phyloP scores from a whole-genome alignment of 2,888 invertebrate species.

The Patella depressa region DNA sequence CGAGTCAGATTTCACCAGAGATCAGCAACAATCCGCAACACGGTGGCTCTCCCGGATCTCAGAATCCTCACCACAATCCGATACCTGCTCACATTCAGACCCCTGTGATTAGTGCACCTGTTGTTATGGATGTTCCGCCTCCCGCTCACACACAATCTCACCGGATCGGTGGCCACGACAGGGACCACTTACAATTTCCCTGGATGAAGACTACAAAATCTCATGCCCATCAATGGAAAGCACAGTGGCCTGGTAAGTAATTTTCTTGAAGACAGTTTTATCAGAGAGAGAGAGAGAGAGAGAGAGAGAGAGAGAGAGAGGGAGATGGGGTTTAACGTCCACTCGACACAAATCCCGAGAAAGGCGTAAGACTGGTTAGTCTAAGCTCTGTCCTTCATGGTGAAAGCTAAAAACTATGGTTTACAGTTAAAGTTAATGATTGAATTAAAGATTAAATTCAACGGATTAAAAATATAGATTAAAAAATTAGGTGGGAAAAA shows the following conservation, averaged over 20 bases:
- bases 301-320: no score
- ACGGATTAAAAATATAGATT: no score
- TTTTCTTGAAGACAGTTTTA: background rate
- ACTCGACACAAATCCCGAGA: no score
- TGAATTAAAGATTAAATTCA: no score
- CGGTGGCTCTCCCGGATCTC: background rate
- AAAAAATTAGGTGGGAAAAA: no score
- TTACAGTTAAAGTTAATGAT: no score
- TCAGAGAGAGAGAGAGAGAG: no score
- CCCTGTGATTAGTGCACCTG: background rate
- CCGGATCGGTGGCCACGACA: constrained; percentile 33
- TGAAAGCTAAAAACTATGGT: no score
- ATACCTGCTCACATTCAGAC: constrained; percentile 13
- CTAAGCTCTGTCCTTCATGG: no score
- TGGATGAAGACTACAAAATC: constrained; percentile 71
- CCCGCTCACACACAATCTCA: constrained; percentile 43
- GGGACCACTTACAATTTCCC: constrained; percentile 62
- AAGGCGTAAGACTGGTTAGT: no score
- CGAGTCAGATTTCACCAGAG: background rate
- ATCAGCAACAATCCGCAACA: no score
- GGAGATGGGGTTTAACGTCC: no score
- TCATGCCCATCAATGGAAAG: constrained; percentile 70
- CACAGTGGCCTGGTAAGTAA: constrained; percentile 67
- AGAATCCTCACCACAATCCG: constrained; percentile 5
- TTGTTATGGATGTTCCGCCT: constrained; percentile 21